phyloP scores from a whole-genome alignment of 1,140 invertebrate species.

The Drosophila sp. region DNA sequence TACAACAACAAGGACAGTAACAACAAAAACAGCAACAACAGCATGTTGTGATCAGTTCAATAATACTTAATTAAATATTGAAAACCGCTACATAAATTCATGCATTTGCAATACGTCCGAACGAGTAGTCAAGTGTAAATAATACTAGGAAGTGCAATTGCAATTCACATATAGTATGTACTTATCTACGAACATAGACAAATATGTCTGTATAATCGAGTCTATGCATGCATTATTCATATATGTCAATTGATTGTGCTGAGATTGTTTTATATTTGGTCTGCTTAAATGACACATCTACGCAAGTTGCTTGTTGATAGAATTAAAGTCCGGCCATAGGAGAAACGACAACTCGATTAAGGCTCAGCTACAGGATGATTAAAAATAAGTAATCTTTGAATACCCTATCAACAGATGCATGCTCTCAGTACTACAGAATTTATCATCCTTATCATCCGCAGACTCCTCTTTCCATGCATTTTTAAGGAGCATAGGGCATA shows the following conservation, averaged over 20 bases:
- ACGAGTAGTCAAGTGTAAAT: slow-evolving; percentile 63
- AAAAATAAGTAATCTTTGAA: no score
- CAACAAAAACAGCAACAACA: slow-evolving; percentile 22
- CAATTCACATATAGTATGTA: slow-evolving; percentile 8
- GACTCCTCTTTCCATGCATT: neutral
- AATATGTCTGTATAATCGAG: neutral
- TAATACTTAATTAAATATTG: slow-evolving; percentile 84
- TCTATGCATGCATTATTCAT: neutral
- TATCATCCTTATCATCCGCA: no score
- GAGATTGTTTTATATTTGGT: slow-evolving; percentile 29
- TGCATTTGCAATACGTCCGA: slow-evolving; percentile 67
- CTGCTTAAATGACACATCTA: slow-evolving; percentile 30
- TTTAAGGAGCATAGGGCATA: slow-evolving; percentile 30
- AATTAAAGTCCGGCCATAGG: neutral
- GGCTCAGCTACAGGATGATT: neutral
- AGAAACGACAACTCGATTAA: no score
- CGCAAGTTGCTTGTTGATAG: no score
- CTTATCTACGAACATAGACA: neutral
- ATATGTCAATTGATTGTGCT: slow-evolving; percentile 13
- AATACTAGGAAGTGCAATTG: slow-evolving; percentile 42
- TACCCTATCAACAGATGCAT: neutral
- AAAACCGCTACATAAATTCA: slow-evolving; percentile 83
- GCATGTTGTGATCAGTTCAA: slow-evolving; percentile 58
- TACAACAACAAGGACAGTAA: slow-evolving; percentile 16
- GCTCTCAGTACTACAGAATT: no score